Base-by-base conservation (phyloP, 2,797 vertebrate genomes). In the Girardinus metallicus region DNA sequence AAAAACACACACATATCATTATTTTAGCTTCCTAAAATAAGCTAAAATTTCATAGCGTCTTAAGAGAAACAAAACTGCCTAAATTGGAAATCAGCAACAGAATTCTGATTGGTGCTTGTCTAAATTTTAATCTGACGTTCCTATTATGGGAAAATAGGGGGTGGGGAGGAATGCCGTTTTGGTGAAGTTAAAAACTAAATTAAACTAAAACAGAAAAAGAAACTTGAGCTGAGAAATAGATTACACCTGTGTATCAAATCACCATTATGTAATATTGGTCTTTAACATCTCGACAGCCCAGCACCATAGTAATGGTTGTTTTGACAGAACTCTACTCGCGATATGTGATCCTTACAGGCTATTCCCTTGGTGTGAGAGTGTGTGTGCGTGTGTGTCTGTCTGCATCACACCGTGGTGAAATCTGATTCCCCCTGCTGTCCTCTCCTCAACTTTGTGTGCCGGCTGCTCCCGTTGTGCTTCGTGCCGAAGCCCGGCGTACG, bases 341-440 rank as follows among this genome's bases (percentile, higher is more conserved):
- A 87, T 81, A 92, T 73, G 81, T 77, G 86, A 91, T 87, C 87
- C 82, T 83, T 82, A 43, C 83, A 86, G 82, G 78, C 80, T 80
- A 73, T 85, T 80, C 80, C 81, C 85, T 74, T 31, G 0, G 73
- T 81, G 80, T 85, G 76, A 49, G 74, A 13, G 83, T 26, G 76
- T 57, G 83, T 81, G 82, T 70, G 85, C 74, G 75, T 83, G 36
- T 73, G 66, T 76, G 76, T 85, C 66, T 76, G 74, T 74, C 76
- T 85, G 76, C 49, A 77, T 83, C 80, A 85, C 85, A 79, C 75
- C 81, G 84, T 87, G 88, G 85, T 89, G 93, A 86, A 93, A 93
- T 84, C 73, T 73, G 87, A 92, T 86, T 80, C 88, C 73, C 43
- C 70, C 76, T 74, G 80, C 81, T 91, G 91, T 92, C 83, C 88